phyloP scores from a whole-genome alignment of 1,140 invertebrate genomes.

The Alviniconcha marisindica region DNA sequence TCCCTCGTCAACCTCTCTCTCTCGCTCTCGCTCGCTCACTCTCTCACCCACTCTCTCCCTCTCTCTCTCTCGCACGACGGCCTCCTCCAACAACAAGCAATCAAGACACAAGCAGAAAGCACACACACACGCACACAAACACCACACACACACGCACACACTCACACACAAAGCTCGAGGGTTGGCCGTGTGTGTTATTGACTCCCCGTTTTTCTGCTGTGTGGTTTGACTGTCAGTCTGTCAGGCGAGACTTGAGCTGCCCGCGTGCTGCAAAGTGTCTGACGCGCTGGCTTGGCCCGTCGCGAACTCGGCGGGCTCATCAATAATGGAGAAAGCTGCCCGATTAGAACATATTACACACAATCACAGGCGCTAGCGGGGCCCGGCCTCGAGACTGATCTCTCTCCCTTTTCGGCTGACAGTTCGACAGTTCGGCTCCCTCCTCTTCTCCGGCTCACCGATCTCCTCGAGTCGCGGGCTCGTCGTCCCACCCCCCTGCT shows the following conservation, averaged over 20 bases:
- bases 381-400: no score
- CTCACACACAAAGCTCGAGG: no score
- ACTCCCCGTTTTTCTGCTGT: no score
- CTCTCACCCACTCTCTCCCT: no score
- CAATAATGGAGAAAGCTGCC: constrained; percentile 26
- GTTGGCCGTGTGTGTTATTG: no score
- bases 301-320: constrained; percentile 11
- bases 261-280: constrained; percentile 24
- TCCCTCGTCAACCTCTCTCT: background rate
- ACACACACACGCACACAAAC: no score
- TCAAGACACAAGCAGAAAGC: no score
- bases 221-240: background rate
- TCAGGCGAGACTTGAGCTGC: background rate
- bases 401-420: no score
- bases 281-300: background rate
- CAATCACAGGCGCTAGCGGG: constrained; percentile 7
- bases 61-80: no score
- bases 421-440: background rate
- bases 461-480: background rate
- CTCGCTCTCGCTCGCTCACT: no score
- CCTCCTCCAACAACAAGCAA: no score
- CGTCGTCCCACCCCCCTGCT: background rate
- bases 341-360: constrained; percentile 31
- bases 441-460: background rate
- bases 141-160: no score